Evolutionary conservation across 2,113 vertebrate genomes (phyloP).

Genomic region (Lipotes vexillifer): DNA sequence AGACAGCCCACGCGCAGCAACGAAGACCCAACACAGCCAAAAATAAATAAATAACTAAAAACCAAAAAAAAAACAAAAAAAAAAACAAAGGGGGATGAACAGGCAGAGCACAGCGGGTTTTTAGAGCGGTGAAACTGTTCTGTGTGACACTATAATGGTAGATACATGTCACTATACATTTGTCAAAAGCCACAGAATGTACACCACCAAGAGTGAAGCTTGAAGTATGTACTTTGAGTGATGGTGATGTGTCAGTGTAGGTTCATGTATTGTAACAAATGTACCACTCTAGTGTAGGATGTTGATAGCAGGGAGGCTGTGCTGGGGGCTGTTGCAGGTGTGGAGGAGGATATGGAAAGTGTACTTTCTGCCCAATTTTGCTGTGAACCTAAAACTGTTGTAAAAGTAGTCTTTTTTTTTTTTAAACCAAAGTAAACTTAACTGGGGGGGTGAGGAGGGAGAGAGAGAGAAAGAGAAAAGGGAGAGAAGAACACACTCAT

Average conservation of each 20-base stretch:
- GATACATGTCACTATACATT: background rate
- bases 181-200: background rate
- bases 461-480: background rate
- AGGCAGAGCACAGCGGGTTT: background rate
- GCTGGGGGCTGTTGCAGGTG: fast-evolving
- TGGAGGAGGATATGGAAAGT: background rate
- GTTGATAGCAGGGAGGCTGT: background rate
- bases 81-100: background rate
- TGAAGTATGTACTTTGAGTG: background rate
- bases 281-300: background rate
- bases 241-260: fast-evolving
- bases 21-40: too few species aligned
- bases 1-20: too few species aligned
- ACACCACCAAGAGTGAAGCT: background rate
- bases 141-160: too few species aligned
- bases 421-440: background rate
- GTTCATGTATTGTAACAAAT: background rate
- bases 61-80: background rate
- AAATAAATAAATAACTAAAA: too few species aligned
- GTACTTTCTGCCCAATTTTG: background rate
- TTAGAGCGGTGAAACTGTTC: background rate
- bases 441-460: too few species aligned
- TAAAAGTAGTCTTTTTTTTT: background rate
- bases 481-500: background rate
- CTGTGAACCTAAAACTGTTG: background rate